Percentiles rank a stretch among this genome's conserved stretches.
Evolutionary conservation across 1,140 invertebrate species (phyloP).

Genomic region (Brachionus rubens): DNA sequence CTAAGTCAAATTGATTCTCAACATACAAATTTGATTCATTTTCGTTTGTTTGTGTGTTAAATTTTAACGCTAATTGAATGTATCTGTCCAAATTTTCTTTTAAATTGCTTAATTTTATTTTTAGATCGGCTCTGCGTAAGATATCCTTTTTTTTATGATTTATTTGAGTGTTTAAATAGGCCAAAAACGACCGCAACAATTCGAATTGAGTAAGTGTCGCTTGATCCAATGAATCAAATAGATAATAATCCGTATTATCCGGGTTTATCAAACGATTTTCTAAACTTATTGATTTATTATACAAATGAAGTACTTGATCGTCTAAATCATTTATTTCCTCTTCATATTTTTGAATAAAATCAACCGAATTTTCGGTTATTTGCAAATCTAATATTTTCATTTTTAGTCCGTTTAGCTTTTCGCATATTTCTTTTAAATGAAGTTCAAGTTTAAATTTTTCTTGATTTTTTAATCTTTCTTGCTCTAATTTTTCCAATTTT

Average conservation of each 20-base stretch:
- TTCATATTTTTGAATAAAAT: constrained; percentile 7
- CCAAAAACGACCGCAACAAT: neutral
- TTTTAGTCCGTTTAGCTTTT: neutral
- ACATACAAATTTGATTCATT: neutral
- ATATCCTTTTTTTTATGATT: constrained; percentile 16
- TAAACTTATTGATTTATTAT: constrained; percentile 18
- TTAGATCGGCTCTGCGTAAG: neutral
- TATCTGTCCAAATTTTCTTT: constrained; percentile 19
- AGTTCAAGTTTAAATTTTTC: constrained; percentile 22
- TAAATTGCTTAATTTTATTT: neutral
- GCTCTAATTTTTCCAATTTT: constrained; percentile 6
- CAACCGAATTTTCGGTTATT: neutral
- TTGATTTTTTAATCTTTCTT: constrained; percentile 19
- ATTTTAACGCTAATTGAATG: neutral
- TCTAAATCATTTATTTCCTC: constrained; percentile 2
- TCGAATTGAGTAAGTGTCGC: constrained; percentile 31
- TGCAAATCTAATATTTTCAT: neutral
- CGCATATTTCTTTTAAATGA: constrained; percentile 26
- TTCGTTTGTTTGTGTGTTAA: neutral
- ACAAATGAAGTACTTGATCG: constrained; percentile 5
- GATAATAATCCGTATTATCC: neutral
- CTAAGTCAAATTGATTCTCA: neutral
- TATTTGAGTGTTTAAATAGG: constrained; percentile 21
- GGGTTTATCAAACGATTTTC: neutral
- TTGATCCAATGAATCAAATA: constrained; percentile 25